Base-by-base conservation (phyloP, 2,888 invertebrate species). In the Sphinx pinastri region DNA sequence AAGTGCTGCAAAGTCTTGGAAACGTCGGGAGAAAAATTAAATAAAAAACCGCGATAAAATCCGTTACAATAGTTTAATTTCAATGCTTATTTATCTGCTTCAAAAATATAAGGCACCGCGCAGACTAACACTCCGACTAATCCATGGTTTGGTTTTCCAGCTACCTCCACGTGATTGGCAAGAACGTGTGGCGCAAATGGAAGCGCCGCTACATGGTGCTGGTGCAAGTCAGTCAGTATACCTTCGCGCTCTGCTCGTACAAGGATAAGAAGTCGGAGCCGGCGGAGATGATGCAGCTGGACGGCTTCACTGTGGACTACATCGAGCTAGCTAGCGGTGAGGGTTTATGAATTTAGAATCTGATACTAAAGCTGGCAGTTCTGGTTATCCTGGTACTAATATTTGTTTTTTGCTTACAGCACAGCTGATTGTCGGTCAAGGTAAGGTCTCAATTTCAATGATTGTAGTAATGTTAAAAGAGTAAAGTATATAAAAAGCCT, bases 221-320 rank as follows among this genome's bases (percentile, higher is more conserved):
- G 77, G 99, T 99, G 67, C 99, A 99, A 95, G 99, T 99, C 60
- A 99, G 99, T 74, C 99, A 99, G 94, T 99, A 99, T 93, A 99
- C 99, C 55, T 99, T 99, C 94, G 99, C 99, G 60, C 98, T 99
- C 96, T 99, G 99, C 94, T 99, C 99, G 82, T 99, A 99, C 91
- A 98, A 99, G 91, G 99, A 99, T 92, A 99, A 99, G 95, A 99
- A 99, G 94, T 98, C 98, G 38, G 99, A 99, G 91, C 99, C 99
- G 14, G 98, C 99, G 45, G 99, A 99, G 94, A 99, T 99, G 98
- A 98, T 99, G 98, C 99, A 99, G 92, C 95, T 99, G 71, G 99
- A 99, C 92, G 99, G 99, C 19, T 99, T 99, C 91, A 99, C 99
- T 59, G 99, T 99, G 58, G 99, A 99, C 91, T 99, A 99, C 91